These are phyloP conservation scores for Quadriops clusia DNA, from an alignment of 2,888 invertebrate species.

Conservation along the genomic window DNA sequence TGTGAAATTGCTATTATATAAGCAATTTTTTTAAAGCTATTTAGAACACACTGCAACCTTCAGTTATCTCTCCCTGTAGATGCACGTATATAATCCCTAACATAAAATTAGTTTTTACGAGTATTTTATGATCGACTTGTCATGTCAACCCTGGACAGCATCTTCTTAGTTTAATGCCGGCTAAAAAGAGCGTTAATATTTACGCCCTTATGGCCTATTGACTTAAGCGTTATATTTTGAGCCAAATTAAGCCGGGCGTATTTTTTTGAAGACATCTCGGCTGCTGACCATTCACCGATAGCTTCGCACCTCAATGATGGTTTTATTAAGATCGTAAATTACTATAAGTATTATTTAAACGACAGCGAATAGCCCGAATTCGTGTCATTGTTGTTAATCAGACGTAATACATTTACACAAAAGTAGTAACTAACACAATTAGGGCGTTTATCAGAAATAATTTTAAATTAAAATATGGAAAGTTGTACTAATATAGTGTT, in stretches of 20 bases:
- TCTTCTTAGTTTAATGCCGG: constrained; percentile 21
- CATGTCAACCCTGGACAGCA: constrained; percentile 31
- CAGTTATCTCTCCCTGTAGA: constrained; percentile 11
- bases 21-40: no score
- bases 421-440: no score
- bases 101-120: constrained; percentile 34
- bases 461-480: no score
- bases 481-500: no score
- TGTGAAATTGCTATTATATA: no score
- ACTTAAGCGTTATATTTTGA: constrained; percentile 1
- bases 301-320: constrained; percentile 15
- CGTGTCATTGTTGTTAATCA: no score
- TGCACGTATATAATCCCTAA: constrained; percentile 26
- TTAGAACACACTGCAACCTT: no score
- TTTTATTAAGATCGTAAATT: constrained; percentile 17
- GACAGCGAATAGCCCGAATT: no score
- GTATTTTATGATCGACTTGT: constrained; percentile 33
- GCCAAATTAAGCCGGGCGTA: background rate
- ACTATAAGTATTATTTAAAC: constrained; percentile 13
- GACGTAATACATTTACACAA: no score
- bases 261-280: constrained; percentile 1
- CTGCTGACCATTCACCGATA: constrained; percentile 9
- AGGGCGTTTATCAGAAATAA: no score
- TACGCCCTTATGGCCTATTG: constrained; percentile 3
- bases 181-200: constrained; percentile 14